These are phyloP conservation scores for Cyanocitta stelleri DNA, from an alignment of 2,113 vertebrate species.

Conservation along the genomic window DNA sequence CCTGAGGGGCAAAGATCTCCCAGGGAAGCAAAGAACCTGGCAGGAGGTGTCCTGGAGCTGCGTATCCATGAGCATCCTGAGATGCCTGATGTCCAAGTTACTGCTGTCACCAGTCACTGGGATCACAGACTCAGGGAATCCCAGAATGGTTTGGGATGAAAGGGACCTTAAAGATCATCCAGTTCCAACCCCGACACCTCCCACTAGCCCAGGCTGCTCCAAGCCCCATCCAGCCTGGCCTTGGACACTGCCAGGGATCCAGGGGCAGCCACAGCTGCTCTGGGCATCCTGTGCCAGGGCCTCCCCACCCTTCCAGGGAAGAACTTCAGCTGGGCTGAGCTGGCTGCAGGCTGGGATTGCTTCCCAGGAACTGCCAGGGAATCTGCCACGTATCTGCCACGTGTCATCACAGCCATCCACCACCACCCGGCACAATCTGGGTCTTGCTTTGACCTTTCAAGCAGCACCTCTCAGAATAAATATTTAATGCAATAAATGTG, in stretches of 20 bases:
- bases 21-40: neutral
- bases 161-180: neutral
- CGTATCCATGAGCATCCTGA: neutral
- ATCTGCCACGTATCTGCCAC: accelerated
- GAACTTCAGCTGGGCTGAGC: neutral
- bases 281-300: neutral
- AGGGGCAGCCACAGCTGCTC: neutral
- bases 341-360: neutral
- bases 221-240: accelerated
- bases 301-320: neutral
- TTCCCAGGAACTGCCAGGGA: neutral
- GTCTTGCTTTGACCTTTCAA: neutral
- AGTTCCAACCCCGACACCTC: neutral
- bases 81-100: neutral
- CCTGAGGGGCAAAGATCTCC: neutral
- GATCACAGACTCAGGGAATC: neutral
- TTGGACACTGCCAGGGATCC: neutral
- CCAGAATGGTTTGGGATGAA: neutral
- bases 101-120: neutral
- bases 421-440: too few species aligned
- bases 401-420: accelerated
- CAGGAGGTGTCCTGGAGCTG: neutral
- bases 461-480: neutral
- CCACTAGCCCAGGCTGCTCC: neutral
- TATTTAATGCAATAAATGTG: neutral